These are phyloP conservation scores for Lophotis ruficrista DNA, from an alignment of 2,113 vertebrate species.

Conservation along the genomic window DNA sequence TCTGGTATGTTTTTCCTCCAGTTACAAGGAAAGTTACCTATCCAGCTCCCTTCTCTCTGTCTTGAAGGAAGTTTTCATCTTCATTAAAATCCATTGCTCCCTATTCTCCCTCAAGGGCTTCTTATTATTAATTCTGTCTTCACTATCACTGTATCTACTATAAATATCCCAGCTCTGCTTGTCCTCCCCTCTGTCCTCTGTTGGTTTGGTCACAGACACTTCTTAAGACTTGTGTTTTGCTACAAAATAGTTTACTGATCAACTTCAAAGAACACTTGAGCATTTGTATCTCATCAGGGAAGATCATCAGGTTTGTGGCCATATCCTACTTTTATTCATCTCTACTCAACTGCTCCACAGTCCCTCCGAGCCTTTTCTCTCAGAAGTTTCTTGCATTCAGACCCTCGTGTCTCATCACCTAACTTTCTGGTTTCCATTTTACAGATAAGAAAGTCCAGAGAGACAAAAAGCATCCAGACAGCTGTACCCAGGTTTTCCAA, in stretches of 20 bases:
- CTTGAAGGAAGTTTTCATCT: not conserved
- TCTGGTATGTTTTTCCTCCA: not conserved
- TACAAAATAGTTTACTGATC: not conserved
- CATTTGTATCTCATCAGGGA: not conserved
- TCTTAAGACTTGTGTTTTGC: not conserved
- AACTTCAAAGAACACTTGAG: not conserved
- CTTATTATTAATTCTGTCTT: conserved; percentile 1
- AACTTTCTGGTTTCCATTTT: not conserved
- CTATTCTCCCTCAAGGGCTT: not conserved
- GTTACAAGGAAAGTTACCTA: not conserved
- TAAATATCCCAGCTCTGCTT: not conserved
- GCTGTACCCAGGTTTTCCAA: not conserved
- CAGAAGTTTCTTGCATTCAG: not conserved
- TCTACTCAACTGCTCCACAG: not conserved
- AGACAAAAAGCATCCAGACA: not conserved
- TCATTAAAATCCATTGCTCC: conserved; percentile 35
- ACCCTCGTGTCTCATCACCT: not conserved
- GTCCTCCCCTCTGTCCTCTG: not conserved
- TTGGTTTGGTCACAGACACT: not conserved
- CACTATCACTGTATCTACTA: not conserved
- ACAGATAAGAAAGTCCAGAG: not conserved
- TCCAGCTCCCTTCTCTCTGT: not conserved
- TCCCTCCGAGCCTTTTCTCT: not conserved
- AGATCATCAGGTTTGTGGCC: not conserved
- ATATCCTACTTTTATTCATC: not conserved